Evolutionary conservation across 2,113 vertebrate species (phyloP).

Genomic region (Peromyscus polionotus): DNA sequence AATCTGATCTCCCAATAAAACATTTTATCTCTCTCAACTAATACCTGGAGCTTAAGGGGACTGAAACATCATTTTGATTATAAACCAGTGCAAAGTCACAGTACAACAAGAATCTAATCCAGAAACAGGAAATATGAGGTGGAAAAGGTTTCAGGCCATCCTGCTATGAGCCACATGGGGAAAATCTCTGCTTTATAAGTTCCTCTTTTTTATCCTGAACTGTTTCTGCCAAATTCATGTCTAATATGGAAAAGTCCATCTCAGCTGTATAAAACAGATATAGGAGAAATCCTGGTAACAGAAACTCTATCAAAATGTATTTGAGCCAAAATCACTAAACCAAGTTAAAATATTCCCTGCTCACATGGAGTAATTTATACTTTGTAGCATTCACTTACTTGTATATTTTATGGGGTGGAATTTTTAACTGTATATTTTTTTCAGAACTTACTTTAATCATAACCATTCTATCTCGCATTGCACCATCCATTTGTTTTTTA

Average conservation of each 20-base stretch:
- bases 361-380: rapidly evolving
- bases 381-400: neutral
- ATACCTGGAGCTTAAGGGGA: neutral
- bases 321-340: neutral
- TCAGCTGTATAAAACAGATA: neutral
- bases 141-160: neutral
- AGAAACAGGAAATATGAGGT: neutral
- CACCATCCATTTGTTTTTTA: neutral
- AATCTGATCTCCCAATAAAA: neutral
- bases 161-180: neutral
- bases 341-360: neutral
- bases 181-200: neutral
- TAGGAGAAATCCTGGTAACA: neutral
- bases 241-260: neutral
- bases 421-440: neutral
- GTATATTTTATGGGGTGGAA: neutral
- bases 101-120: neutral
- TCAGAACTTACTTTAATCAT: neutral
- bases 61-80: neutral
- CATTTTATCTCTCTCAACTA: neutral
- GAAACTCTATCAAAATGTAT: neutral
- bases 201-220: neutral
- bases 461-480: neutral
- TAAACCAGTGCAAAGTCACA: neutral
- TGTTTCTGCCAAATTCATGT: neutral